Base-by-base conservation (phyloP, 2,888 invertebrate genomes). In the Drosophila dives region DNA sequence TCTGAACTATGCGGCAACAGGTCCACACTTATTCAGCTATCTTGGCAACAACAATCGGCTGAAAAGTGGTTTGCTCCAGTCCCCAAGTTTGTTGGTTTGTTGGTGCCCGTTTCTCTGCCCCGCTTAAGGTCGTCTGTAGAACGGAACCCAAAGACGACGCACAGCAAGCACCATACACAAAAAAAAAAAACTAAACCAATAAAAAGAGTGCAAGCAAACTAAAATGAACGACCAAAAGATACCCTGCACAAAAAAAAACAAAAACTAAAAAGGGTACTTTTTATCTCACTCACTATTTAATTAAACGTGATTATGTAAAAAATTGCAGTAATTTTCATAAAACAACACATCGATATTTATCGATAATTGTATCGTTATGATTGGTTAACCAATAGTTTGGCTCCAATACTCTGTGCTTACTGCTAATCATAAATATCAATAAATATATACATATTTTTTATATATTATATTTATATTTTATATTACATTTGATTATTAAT, bases 41-140 rank as follows among this genome's bases (percentile, higher is more conserved):
- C 36, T 29, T 40, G 45, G 32, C 26, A 71, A 38, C 59, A 77
- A 56, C 42, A 70, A 75, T 7, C 55, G 51, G 50, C 53, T 64
- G 75, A 74, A 79, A 80, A 86, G 86, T 74, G 66, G 86, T 89
- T 84, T 84, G 84, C 89, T 84, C 84, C 87, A 84, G 85, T 89
- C 85, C 81, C 88, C 83, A 80, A 85, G 77, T 85, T 87, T 77
- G 65, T 53, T 29, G 55, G 34, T 63, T 87, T 77, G 65, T 53
- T 29, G 55, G 34, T 63, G 66, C 59, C 67, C 34, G 53, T 60
- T 23, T 72, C 69, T 68, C 64, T 71, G 64, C 83, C 90, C 89
- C 90, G 68, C 89, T 86, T 88, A 90, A 86, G 86, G 86, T 86
- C 86, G 90, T 86, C 90, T 86, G 86, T 83, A 83, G 88, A 85